phyloP scores from a whole-genome alignment of 2,797 vertebrate genomes.

The Petrocephalus sullivani region DNA sequence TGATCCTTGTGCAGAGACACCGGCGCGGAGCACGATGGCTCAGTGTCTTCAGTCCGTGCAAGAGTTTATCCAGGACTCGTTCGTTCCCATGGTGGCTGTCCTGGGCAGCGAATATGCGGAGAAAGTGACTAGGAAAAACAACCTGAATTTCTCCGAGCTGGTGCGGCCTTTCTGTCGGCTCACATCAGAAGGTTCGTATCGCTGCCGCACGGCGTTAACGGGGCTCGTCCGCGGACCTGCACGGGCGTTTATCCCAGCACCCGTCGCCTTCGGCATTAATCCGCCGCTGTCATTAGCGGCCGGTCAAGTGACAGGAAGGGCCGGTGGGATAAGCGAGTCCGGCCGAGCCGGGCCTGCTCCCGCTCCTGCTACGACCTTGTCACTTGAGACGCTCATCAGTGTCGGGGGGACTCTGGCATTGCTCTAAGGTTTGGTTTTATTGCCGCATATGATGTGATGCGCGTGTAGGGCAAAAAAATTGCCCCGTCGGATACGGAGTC shows the following conservation, averaged over 20 bases:
- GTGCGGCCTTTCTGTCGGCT: slow-evolving; percentile 90
- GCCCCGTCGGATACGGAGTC: not conserved
- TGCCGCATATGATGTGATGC: not conserved
- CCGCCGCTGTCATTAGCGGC: slow-evolving; percentile 22
- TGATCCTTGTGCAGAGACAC: slow-evolving; percentile 20
- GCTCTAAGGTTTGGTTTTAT: not conserved
- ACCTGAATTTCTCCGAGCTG: slow-evolving; percentile 84
- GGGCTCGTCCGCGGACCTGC: not conserved
- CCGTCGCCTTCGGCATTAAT: slow-evolving; percentile 24
- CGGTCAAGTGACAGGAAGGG: slow-evolving; percentile 36
- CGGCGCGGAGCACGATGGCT: slow-evolving; percentile 68
- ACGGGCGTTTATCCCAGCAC: not conserved
- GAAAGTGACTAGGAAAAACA: slow-evolving; percentile 82
- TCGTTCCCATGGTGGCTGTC: slow-evolving; percentile 92
- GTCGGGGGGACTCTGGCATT: not conserved
- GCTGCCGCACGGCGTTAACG: not conserved
- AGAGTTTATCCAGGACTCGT: slow-evolving; percentile 95
- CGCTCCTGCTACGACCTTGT: slow-evolving; percentile 12
- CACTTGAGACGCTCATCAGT: slow-evolving; percentile 36
- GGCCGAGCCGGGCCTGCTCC: slow-evolving; percentile 16
- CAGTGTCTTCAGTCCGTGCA: slow-evolving; percentile 91
- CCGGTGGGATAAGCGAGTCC: not conserved
- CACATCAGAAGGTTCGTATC: slow-evolving; percentile 85
- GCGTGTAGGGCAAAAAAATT: not conserved
- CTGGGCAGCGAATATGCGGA: slow-evolving; percentile 91